Base-by-base conservation (phyloP, 37 sponge, comb jelly and placozoan genomes). In the Spongilla lacustris region DNA sequence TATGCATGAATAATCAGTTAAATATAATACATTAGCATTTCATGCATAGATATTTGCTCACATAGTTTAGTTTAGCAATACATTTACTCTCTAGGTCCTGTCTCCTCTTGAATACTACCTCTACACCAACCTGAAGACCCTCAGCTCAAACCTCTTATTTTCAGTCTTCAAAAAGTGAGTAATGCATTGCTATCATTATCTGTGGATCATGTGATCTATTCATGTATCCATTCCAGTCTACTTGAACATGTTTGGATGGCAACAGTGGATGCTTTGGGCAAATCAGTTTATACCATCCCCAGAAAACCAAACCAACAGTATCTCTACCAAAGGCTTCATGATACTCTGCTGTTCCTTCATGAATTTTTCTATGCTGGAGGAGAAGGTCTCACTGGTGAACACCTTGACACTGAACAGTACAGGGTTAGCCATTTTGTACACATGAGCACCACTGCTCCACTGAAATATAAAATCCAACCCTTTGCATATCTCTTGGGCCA, bases 361-460 rank as follows among this genome's bases (percentile, higher is more conserved):
- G 77, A 67, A 37, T 89, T 83, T 76, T 93, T 87, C 84, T 22
- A 93, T 68, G 72, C 46, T 27, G 90, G 41, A 13, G 90, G 93
- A 19, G 35, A 83, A 28, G 90, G 93, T 31, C 73, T 93, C 68
- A 29, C 41, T 30, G 48, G 33, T 1, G 72, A 35, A 9, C 37
- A 36, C 0, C 50, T 93, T 75, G 50, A 86, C 11, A 76, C 74
- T 8, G 75, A 83, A 5, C n/a, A 33, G 4, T 93, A 85, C 66
- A 66, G 31, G 78, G 92, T 87, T 17, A 28, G 76, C 33, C 0
- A 48, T 14, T 29, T 17, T 58, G 14, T 10, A 1, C 58, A 58
- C 58, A 10, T 46, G 46, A n/a, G n/a, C n/a, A n/a, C n/a, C n/a
- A n/a, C n/a, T n/a, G 46, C 46, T 46, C 8, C 46, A 46, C 46